Conservation (phyloP, 2,888 invertebrate genomes). For the Crossocerus cetratus region DNA sequence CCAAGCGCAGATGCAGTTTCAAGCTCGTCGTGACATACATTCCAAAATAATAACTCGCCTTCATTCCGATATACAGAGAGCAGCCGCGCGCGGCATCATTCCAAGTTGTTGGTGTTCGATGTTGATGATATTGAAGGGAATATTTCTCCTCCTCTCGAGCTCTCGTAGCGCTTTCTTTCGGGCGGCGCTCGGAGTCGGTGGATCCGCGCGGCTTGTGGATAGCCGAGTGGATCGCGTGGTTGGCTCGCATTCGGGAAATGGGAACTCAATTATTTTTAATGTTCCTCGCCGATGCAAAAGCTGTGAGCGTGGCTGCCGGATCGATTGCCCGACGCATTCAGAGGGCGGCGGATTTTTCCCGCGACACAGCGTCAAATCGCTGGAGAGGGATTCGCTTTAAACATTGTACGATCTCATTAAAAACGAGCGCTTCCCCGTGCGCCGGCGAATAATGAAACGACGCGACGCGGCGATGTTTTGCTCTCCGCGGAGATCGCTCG, state of each 20-base stretch:
- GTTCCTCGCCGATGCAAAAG: neutral
- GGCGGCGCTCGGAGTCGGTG: no score
- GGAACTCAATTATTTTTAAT: neutral
- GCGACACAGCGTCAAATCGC: slow-evolving; percentile 36
- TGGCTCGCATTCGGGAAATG: neutral
- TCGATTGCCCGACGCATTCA: neutral
- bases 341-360: neutral
- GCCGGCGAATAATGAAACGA: slow-evolving; percentile 44
- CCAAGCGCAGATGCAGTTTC: slow-evolving; percentile 1
- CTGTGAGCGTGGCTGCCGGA: neutral
- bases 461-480: slow-evolving; percentile 21
- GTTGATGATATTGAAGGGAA: no score
- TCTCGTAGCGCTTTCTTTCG: no score
- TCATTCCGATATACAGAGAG: no score
- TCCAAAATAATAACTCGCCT: neutral
- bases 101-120: no score
- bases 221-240: no score
- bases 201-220: no score
- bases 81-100: no score
- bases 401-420: slow-evolving; percentile 70
- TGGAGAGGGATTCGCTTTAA: slow-evolving; percentile 52
- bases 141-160: no score
- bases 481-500: slow-evolving; percentile 38
- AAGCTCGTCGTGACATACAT: neutral
- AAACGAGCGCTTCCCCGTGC: slow-evolving; percentile 56